Percentiles rank a stretch among this genome's conserved stretches.
These are phyloP conservation scores for Paramisgurnus dabryanus DNA, from an alignment of 2,113 vertebrate species.

Conservation along the genomic window DNA sequence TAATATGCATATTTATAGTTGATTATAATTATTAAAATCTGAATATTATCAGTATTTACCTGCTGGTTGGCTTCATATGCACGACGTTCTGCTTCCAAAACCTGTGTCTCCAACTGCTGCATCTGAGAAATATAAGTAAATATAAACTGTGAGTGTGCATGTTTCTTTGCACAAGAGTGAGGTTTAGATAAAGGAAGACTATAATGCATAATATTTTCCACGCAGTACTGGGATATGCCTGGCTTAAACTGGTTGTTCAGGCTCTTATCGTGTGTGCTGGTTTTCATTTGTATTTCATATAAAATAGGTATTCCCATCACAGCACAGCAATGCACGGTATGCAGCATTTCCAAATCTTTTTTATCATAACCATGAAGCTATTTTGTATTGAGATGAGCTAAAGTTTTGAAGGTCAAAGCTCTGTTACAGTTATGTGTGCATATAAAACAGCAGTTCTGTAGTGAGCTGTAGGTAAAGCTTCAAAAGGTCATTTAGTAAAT, in stretches of 20 bases:
- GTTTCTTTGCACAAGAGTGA: not conserved
- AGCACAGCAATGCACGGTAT: not conserved
- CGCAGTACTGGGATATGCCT: too few species aligned
- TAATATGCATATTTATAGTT: not conserved
- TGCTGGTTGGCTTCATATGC: slow-evolving; percentile 91
- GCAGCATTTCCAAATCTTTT: not conserved
- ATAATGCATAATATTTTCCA: too few species aligned
- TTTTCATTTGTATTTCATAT: not conserved
- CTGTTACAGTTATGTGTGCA: too few species aligned
- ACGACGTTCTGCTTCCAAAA: slow-evolving; percentile 87
- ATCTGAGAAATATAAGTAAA: slow-evolving; percentile 76
- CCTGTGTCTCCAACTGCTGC: slow-evolving; percentile 92
- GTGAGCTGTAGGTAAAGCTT: not conserved
- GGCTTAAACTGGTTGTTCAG: too few species aligned
- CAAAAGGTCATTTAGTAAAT: not conserved
- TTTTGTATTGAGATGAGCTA: too few species aligned
- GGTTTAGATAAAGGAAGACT: not conserved
- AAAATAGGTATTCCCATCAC: not conserved
- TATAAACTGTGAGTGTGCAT: not conserved
- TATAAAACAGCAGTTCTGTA: too few species aligned
- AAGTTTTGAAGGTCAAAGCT: too few species aligned
- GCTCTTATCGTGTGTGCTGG: not conserved
- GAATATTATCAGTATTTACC: slow-evolving; percentile 68
- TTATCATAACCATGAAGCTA: not conserved
- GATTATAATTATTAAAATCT: slow-evolving; percentile 8